Evolutionary conservation across 2,113 vertebrate species (phyloP).

Genomic region (Sitta europaea): DNA sequence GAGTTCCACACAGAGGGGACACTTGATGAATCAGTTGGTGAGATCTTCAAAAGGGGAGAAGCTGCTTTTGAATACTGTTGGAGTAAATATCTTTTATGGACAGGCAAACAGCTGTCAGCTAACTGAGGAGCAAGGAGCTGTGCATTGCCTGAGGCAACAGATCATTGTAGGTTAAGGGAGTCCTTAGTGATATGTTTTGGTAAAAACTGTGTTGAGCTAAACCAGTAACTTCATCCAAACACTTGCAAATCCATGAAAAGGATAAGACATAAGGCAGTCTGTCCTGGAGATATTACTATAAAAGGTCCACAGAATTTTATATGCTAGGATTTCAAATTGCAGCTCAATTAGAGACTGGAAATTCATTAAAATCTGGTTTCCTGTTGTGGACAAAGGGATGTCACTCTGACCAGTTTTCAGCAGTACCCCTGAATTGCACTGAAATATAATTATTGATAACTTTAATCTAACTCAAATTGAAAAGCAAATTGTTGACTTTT

Average conservation of each 20-base stretch:
- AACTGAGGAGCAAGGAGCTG: not conserved
- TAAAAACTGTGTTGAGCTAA: not conserved
- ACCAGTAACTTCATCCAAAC: not conserved
- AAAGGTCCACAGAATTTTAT: not conserved
- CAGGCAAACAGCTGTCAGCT: not conserved
- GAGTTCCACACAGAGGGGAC: not conserved
- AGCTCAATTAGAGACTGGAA: not conserved
- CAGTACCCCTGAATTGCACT: not conserved
- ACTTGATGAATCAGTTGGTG: not conserved
- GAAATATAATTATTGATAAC: not conserved
- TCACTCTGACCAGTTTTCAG: not conserved
- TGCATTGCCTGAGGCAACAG: not conserved
- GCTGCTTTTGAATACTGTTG: not conserved
- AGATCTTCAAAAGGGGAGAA: not conserved
- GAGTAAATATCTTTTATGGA: not conserved
- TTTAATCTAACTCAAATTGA: not conserved
- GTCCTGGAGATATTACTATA: not conserved
- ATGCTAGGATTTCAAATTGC: not conserved
- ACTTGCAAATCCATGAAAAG: not conserved
- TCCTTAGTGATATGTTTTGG: not conserved
- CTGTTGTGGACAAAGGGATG: not conserved
- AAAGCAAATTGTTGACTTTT: not conserved
- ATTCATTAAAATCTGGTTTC: not conserved
- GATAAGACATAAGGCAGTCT: not conserved
- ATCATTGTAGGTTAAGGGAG: not conserved